A percentile compares a stretch with the other conserved stretches of the same genome.
phyloP scores from a whole-genome alignment of 2,888 invertebrate species.

The Lasius fuliginosus region DNA sequence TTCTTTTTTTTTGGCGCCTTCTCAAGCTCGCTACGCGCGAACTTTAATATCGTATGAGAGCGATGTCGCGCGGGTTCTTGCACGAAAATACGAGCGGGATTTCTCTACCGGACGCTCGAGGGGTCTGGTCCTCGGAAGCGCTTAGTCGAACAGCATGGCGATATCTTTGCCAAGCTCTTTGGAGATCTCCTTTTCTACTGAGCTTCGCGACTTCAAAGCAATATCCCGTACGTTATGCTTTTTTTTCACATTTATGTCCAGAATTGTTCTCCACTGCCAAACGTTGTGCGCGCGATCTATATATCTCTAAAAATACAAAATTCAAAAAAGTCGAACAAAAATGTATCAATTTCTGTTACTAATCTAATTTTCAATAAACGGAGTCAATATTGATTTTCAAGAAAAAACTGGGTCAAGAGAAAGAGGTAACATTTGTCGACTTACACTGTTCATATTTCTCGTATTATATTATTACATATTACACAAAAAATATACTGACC shows the following conservation, averaged over 20 bases:
- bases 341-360: constrained; percentile 25
- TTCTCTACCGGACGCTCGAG: constrained; percentile 47
- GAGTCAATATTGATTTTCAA: constrained; percentile 29
- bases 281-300: not conserved
- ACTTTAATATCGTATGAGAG: constrained; percentile 46
- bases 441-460: not conserved
- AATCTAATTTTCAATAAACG: constrained; percentile 26
- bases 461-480: not conserved
- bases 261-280: constrained; percentile 16
- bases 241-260: constrained; percentile 21
- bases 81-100: constrained; percentile 55
- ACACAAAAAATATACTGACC: not conserved
- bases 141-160: constrained; percentile 39
- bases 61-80: constrained; percentile 40
- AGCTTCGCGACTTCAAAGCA: constrained; percentile 29
- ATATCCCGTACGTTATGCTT: constrained; percentile 20
- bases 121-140: constrained; percentile 38
- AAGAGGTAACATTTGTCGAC: not conserved
- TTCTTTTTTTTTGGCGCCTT: constrained; percentile 12
- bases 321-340: constrained; percentile 4
- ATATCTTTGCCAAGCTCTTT: constrained; percentile 35
- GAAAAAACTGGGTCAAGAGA: constrained; percentile 1
- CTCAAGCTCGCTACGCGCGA: constrained; percentile 14
- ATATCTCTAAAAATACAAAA: constrained; percentile 20
- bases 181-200: constrained; percentile 5